Evolutionary conservation across 2,797 vertebrate genomes (phyloP).

Genomic region (Helicolenus hilgendorfi): DNA sequence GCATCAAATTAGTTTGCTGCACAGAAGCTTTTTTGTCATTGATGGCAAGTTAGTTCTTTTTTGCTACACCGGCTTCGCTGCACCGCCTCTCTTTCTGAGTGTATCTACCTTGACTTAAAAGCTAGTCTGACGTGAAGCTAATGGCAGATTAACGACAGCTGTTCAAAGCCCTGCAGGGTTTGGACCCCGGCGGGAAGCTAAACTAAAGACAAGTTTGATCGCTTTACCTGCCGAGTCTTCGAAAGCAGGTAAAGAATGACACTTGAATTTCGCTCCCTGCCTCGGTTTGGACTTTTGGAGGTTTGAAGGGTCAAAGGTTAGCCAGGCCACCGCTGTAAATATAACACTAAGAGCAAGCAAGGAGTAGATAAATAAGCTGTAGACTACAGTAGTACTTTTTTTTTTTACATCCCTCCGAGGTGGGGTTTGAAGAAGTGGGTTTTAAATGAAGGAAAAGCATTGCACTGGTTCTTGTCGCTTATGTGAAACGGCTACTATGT

Average conservation of each 20-base stretch:
- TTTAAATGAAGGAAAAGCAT: conserved; percentile 74
- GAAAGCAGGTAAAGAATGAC: conserved; percentile 9
- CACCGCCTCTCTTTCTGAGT: conserved; percentile 28
- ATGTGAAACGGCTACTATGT: conserved; percentile 58
- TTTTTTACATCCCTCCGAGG: conserved; percentile 36
- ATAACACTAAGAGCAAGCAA: conserved; percentile 64
- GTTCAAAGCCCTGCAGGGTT: conserved; percentile 1
- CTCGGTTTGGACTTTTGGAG: conserved; percentile 38
- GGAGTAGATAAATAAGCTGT: conserved; percentile 42
- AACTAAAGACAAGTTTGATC: neutral
- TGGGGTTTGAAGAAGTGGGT: conserved; percentile 39
- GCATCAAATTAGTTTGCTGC: conserved; percentile 52
- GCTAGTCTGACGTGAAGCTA: conserved; percentile 46
- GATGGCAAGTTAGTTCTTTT: conserved; percentile 25
- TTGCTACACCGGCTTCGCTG: conserved; percentile 39
- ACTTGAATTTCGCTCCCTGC: conserved; percentile 39
- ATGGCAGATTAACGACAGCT: conserved; percentile 26
- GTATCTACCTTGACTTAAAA: conserved; percentile 34
- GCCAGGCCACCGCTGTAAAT: conserved; percentile 70
- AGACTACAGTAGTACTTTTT: conserved; percentile 12
- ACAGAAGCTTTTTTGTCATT: conserved; percentile 38
- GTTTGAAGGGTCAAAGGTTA: conserved; percentile 53
- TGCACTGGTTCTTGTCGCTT: conserved; percentile 83
- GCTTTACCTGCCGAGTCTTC: neutral
- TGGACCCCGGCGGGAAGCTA: conserved; percentile 26